Conservation (phyloP, 2,113 vertebrate species). For the Pomatorhinus ruficollis region DNA sequence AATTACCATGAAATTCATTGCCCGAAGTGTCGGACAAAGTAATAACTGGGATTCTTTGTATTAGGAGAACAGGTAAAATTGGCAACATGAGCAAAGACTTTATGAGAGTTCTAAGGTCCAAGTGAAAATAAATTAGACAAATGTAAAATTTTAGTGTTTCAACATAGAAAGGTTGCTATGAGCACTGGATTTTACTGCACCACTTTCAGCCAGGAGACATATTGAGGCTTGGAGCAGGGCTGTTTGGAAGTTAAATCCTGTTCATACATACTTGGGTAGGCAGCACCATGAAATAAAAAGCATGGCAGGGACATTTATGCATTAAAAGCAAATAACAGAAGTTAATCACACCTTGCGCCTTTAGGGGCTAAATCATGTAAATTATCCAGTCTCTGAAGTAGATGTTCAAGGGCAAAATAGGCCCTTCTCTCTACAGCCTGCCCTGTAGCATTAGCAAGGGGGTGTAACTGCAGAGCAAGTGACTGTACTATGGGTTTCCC, state of each 20-base stretch:
- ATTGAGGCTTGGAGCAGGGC: neutral
- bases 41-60: neutral
- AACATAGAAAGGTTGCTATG: neutral
- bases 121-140: slow-evolving; percentile 15
- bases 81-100: neutral
- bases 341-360: neutral
- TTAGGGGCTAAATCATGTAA: neutral
- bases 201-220: neutral
- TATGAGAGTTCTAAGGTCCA: neutral
- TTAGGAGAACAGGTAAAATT: neutral
- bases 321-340: slow-evolving; percentile 6
- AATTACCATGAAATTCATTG: slow-evolving; percentile 33
- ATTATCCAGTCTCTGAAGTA: neutral
- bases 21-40: neutral
- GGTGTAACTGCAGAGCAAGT: neutral
- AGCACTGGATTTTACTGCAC: neutral
- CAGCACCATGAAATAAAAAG: neutral
- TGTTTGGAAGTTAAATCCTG: neutral
- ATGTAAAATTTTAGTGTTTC: slow-evolving; percentile 4
- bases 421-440: neutral
- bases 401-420: neutral
- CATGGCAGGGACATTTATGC: neutral
- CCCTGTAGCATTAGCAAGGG: neutral
- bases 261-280: neutral
- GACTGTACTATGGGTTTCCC: neutral